Conservation (phyloP, 2,113 vertebrate genomes). For the Hyaena hyaena region DNA sequence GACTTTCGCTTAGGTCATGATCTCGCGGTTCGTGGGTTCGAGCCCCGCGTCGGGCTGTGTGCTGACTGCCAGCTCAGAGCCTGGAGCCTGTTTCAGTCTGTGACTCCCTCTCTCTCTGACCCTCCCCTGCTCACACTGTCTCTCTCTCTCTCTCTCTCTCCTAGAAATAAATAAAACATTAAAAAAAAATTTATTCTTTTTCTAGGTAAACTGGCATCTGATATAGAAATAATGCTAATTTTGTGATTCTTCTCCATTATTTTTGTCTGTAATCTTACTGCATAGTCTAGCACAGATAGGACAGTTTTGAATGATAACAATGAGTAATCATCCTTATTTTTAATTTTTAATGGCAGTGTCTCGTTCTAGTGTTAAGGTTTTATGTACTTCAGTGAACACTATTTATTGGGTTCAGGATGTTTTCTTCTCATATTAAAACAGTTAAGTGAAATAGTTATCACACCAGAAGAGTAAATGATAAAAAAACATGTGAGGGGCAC, state of each 20-base stretch:
- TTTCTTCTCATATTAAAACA: slow-evolving; percentile 2
- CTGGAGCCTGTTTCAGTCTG: too few species aligned
- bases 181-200: neutral
- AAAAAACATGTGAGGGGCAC: too few species aligned
- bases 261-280: neutral
- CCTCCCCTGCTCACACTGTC: too few species aligned
- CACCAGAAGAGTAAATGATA: slow-evolving; percentile 7
- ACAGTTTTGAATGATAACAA: neutral
- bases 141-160: too few species aligned
- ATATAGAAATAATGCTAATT: neutral
- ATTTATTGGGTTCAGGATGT: neutral
- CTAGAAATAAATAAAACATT: too few species aligned
- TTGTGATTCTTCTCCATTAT: neutral
- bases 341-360: neutral
- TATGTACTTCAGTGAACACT: neutral
- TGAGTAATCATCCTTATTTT: slow-evolving; percentile 7
- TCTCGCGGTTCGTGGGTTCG: too few species aligned
- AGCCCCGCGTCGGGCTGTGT: too few species aligned
- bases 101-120: too few species aligned
- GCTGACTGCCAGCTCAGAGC: too few species aligned
- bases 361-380: slow-evolving; percentile 25
- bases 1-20: too few species aligned
- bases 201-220: neutral
- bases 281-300: neutral
- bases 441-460: neutral